These are phyloP conservation scores for Drosophila ananassae DNA, from an alignment of 1,140 invertebrate genomes.

Conservation along the genomic window DNA sequence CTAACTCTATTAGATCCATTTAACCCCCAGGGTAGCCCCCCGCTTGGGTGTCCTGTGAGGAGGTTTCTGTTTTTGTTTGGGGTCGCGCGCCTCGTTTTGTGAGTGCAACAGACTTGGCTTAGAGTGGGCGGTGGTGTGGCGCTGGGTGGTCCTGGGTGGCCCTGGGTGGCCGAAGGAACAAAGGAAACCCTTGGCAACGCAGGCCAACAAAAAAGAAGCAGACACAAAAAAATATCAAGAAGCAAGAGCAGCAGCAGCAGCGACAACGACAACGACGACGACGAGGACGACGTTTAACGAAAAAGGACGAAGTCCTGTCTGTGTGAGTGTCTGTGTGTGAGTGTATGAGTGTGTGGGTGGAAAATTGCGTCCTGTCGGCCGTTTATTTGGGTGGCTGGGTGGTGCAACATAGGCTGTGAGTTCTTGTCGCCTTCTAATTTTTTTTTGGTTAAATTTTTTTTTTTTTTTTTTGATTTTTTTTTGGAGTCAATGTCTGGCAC, in stretches of 20 bases:
- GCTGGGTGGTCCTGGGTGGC: not conserved
- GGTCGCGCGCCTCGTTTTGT: constrained; percentile 52
- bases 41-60: constrained; percentile 22
- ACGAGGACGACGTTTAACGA: constrained; percentile 33
- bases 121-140: not conserved
- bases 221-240: constrained; percentile 52
- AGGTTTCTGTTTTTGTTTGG: constrained; percentile 30
- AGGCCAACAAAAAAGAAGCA: constrained; percentile 71
- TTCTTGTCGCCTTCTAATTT: constrained; percentile 40
- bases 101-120: constrained; percentile 76
- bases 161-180: constrained; percentile 56
- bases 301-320: constrained; percentile 34
- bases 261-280: constrained; percentile 31
- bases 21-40: constrained; percentile 12
- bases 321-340: not conserved
- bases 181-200: constrained; percentile 83
- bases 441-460: constrained; percentile 14
- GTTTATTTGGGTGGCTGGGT: constrained; percentile 9
- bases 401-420: constrained; percentile 32
- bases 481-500: constrained; percentile 73
- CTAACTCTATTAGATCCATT: not conserved
- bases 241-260: constrained; percentile 29
- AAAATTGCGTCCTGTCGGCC: constrained; percentile 51
- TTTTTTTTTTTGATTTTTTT: constrained; percentile 37
- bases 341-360: constrained; percentile 28